phyloP scores from a whole-genome alignment of 2,797 vertebrate genomes.

The Valencia hispanica region DNA sequence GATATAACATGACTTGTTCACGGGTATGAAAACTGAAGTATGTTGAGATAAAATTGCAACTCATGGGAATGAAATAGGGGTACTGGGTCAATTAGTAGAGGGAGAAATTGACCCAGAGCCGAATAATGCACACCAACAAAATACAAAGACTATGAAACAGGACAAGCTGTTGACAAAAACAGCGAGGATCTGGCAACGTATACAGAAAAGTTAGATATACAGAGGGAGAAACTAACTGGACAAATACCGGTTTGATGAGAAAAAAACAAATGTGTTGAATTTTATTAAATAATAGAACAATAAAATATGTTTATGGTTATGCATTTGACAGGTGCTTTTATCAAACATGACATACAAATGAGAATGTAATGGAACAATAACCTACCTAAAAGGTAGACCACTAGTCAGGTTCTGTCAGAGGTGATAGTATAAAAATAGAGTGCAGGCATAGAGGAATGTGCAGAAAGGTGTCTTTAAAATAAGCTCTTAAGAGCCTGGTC shows the following conservation, averaged over 20 bases:
- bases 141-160: background rate
- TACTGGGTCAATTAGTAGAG: too few species aligned
- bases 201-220: background rate
- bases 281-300: background rate
- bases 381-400: background rate
- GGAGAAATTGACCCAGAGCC: background rate
- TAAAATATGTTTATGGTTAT: background rate
- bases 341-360: background rate
- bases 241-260: background rate
- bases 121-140: background rate
- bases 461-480: too few species aligned
- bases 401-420: background rate
- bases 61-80: background rate
- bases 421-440: background rate
- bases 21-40: background rate
- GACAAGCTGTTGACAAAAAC: background rate
- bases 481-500: background rate
- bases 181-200: background rate
- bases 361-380: background rate
- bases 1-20: background rate
- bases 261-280: background rate
- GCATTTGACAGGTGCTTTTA: background rate
- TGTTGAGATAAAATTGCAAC: background rate
- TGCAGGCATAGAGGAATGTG: background rate
- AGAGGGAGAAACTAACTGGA: background rate